Evolutionary conservation across 1,140 invertebrate species (phyloP), one percentile per base, ranked within the genome.

Genomic region (Telenomus remus): DNA sequence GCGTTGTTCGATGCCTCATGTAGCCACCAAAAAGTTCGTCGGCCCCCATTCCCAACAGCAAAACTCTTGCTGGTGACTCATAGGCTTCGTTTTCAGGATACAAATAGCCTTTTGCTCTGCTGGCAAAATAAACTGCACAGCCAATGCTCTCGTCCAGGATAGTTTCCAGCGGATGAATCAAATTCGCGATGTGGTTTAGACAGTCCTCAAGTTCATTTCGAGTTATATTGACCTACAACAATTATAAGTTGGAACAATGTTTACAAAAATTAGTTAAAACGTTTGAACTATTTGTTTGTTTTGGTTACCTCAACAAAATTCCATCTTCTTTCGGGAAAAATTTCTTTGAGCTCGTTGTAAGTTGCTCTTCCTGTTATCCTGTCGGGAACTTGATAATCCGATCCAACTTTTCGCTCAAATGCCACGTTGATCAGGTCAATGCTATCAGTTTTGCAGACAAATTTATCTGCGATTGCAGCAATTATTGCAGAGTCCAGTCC

Each of bases 11-110:
- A 81, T 98, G 96, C 74, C 96, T 91, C 47, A 92, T 93, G 81
- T 99, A 99, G 1, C 98, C 98, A 50, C 95, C 97, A 81, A 99
- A 94, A 79, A 98, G 90, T 90, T 99, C 98, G 91, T 99, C 98
- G 13, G 97, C 97, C 11, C 97, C 98, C 90, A 96, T 96, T 19
- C 98, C 97, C 80, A 95, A 87, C 47, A 98, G 85, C 51, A 97
- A 85, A n/a, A 98, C 92, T 85, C 93, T 91, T 59, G 92, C 92
- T 15, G 91, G 87, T 48, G 93, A 93, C 43, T 84, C 84, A 76
- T 92, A 92, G 6, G 78, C n/a, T 27, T 85, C 77, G 70, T 85
- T 79, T 72, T 48, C 63, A 27, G 83, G 72, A 50, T 76, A 78
- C 1, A 87, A 19, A n/a, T 42, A 33, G 0, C 94, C 94, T 76